phyloP scores from a whole-genome alignment of 2,888 invertebrate species.

The Margaritifera margaritifera region DNA sequence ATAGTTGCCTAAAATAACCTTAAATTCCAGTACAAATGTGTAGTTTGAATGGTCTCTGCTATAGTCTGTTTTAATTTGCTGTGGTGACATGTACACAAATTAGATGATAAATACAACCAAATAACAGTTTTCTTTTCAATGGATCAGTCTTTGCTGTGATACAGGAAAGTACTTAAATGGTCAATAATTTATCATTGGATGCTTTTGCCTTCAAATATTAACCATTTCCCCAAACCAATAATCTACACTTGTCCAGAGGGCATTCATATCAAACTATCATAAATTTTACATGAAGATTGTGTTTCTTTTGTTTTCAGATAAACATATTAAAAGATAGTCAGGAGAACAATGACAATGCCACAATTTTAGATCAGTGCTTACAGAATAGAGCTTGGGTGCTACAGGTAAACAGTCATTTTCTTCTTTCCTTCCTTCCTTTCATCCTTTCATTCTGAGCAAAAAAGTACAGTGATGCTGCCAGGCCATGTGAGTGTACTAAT shows the following conservation, averaged over 20 bases:
- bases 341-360: conserved; percentile 52
- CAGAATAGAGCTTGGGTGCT: conserved; percentile 69
- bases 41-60: too few relatives aligned
- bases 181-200: too few relatives aligned
- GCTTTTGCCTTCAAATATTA: too few relatives aligned
- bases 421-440: background rate
- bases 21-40: too few relatives aligned
- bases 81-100: too few relatives aligned
- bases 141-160: background rate
- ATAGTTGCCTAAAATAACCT: too few relatives aligned
- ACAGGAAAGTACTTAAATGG: background rate
- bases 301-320: conserved; percentile 41
- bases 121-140: background rate
- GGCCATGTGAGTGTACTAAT: too few relatives aligned
- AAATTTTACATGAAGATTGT: background rate
- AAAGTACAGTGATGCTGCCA: background rate
- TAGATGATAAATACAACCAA: too few relatives aligned
- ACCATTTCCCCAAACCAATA: too few relatives aligned
- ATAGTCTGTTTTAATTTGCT: too few relatives aligned
- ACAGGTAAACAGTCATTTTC: conserved; percentile 47
- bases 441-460: background rate
- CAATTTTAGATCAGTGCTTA: conserved; percentile 67
- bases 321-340: conserved; percentile 57
- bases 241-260: too few relatives aligned
- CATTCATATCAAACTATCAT: background rate